phyloP scores from a whole-genome alignment of 2,113 vertebrate genomes.

The Elephas maximus region DNA sequence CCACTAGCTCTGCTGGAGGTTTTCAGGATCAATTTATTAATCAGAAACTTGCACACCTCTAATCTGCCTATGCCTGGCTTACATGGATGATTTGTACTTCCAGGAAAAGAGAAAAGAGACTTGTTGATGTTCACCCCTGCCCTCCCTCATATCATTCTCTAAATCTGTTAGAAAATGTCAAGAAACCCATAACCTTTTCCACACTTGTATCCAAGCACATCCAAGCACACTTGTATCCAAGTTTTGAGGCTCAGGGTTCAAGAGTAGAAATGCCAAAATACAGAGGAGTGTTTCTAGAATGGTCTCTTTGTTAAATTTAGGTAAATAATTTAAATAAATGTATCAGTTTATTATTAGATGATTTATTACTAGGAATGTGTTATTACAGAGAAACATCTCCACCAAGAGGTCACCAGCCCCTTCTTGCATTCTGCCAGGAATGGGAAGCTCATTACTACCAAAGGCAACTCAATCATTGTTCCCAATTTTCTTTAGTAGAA shows the following conservation, averaged over 20 bases:
- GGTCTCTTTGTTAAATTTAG: constrained; percentile 10
- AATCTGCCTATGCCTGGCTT: not conserved
- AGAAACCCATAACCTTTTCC: not conserved
- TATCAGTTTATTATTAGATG: not conserved
- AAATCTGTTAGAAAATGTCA: not conserved
- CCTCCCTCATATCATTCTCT: not conserved
- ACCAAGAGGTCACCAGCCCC: not conserved
- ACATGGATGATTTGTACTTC: not conserved
- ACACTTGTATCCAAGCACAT: not conserved
- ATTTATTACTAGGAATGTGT: not conserved
- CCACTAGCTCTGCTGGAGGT: not conserved
- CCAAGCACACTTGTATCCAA: not conserved
- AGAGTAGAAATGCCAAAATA: not conserved
- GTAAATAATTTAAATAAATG: constrained; percentile 34
- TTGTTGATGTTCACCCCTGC: accelerated
- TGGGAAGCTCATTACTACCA: not conserved
- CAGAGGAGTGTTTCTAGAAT: constrained; percentile 20
- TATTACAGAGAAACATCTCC: not conserved
- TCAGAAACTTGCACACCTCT: not conserved
- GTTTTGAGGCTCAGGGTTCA: not conserved
- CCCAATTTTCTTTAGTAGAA: constrained; percentile 13
- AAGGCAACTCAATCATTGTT: not conserved
- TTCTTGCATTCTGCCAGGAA: not conserved
- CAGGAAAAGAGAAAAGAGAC: not conserved
- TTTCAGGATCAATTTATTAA: not conserved